phyloP scores from a whole-genome alignment of 2,113 vertebrate genomes.

The Notothenia coriiceps region DNA sequence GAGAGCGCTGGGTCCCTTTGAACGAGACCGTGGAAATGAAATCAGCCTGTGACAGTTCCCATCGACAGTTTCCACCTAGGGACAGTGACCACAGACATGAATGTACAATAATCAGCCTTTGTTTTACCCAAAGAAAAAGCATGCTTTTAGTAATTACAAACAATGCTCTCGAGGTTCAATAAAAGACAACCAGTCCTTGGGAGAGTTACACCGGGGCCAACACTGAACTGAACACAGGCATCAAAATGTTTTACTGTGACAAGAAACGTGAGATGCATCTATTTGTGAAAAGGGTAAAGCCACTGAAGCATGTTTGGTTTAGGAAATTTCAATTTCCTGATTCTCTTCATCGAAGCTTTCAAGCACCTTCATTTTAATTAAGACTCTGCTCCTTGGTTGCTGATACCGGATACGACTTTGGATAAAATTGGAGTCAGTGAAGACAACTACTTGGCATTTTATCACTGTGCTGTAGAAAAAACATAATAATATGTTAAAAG shows the following conservation, averaged over 20 bases:
- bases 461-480: neutral
- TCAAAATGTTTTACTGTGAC: constrained; percentile 40
- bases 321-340: constrained; percentile 13
- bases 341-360: constrained; percentile 40
- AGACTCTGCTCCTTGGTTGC: neutral
- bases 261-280: constrained; percentile 49
- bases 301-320: constrained; percentile 16
- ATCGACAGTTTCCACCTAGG: constrained; percentile 89
- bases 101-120: constrained; percentile 92
- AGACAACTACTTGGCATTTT: neutral
- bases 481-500: neutral
- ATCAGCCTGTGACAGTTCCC: constrained; percentile 88
- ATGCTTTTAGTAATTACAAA: constrained; percentile 91
- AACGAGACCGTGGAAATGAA: constrained; percentile 88
- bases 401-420: neutral
- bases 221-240: constrained; percentile 33
- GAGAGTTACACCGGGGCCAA: constrained; percentile 43
- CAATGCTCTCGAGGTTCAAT: constrained; percentile 91
- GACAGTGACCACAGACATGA: constrained; percentile 87
- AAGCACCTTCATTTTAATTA: constrained; percentile 32
- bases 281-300: constrained; percentile 27
- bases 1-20: constrained; percentile 69
- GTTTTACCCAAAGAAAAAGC: constrained; percentile 80
- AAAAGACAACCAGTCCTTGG: constrained; percentile 48
- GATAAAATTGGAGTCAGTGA: neutral